A percentile compares a stretch with the other conserved stretches of the same genome.
phyloP scores from a whole-genome alignment of 2,888 invertebrate species.

The Stenolophus ochropezus region DNA sequence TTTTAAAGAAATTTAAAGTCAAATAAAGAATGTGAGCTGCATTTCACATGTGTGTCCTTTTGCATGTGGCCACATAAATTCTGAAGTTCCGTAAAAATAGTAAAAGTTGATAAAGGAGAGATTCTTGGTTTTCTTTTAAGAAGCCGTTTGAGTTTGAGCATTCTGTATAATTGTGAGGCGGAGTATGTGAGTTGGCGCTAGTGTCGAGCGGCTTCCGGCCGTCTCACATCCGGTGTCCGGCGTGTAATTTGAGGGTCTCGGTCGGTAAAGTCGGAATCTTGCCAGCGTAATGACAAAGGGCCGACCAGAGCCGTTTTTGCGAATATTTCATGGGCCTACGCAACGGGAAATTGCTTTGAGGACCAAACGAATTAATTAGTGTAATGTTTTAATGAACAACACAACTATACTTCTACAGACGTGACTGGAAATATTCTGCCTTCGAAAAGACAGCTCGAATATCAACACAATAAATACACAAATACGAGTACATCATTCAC shows the following conservation, averaged over 20 bases:
- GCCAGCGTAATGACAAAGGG: slow-evolving; percentile 21
- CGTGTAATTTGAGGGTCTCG: slow-evolving; percentile 27
- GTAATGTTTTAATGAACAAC: slow-evolving; percentile 31
- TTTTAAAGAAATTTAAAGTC: too few relatives aligned
- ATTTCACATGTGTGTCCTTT: too few relatives aligned
- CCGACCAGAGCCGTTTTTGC: slow-evolving; percentile 28
- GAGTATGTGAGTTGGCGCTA: not conserved
- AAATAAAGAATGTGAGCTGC: too few relatives aligned
- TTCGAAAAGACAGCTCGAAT: too few relatives aligned
- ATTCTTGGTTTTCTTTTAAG: too few relatives aligned
- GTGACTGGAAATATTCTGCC: not conserved
- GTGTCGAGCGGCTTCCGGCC: slow-evolving; percentile 2
- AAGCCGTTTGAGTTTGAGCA: too few relatives aligned
- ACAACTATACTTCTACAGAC: not conserved
- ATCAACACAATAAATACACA: too few relatives aligned
- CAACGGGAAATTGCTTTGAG: slow-evolving; percentile 14
- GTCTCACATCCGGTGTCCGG: slow-evolving; percentile 29
- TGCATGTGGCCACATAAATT: too few relatives aligned
- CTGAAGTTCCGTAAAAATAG: too few relatives aligned
- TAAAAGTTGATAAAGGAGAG: too few relatives aligned
- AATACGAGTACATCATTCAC: too few relatives aligned
- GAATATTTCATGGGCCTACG: slow-evolving; percentile 28
- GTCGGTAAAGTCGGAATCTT: slow-evolving; percentile 29
- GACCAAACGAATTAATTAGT: slow-evolving; percentile 30
- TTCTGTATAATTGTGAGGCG: too few relatives aligned